Percentiles rank a stretch among this genome's conserved stretches.
Conservation (phyloP, 2,797 vertebrate genomes). For the Arctocebus calabarensis region DNA sequence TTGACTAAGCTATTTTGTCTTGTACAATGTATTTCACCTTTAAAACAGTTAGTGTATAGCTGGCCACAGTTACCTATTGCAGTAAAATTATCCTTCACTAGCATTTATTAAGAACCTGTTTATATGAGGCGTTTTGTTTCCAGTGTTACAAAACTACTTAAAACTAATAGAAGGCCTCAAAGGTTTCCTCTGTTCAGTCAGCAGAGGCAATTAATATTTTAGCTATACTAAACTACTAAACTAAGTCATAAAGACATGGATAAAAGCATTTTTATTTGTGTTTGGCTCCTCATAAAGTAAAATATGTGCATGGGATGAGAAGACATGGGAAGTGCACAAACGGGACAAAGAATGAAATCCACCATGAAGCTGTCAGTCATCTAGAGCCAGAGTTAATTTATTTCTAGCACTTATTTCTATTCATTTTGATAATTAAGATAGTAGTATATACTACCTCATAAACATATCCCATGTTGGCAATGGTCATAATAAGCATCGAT, state of each 20-base stretch:
- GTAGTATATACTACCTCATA: background rate
- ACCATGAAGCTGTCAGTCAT: background rate
- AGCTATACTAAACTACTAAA: background rate
- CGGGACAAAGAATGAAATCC: constrained; percentile 4
- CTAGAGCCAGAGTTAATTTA: background rate
- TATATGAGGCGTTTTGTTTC: background rate
- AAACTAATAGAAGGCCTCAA: constrained; percentile 46
- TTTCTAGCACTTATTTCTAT: background rate
- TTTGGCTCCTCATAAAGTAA: constrained; percentile 31
- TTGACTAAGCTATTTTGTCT: background rate
- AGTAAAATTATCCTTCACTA: background rate
- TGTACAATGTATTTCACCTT: background rate
- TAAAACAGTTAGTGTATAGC: background rate
- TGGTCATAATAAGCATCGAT: background rate
- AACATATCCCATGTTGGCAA: background rate
- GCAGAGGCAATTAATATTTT: constrained; percentile 59
- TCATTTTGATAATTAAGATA: background rate
- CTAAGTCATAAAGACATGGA: constrained; percentile 7
- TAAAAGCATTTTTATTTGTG: constrained; percentile 54
- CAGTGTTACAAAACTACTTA: constrained; percentile 19
- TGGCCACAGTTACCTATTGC: background rate
- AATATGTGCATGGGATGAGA: background rate
- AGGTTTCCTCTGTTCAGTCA: background rate
- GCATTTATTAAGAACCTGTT: constrained; percentile 3
- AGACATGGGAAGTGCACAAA: background rate